phyloP scores from a whole-genome alignment of 2,113 vertebrate species.

The Empidonax alnorum region DNA sequence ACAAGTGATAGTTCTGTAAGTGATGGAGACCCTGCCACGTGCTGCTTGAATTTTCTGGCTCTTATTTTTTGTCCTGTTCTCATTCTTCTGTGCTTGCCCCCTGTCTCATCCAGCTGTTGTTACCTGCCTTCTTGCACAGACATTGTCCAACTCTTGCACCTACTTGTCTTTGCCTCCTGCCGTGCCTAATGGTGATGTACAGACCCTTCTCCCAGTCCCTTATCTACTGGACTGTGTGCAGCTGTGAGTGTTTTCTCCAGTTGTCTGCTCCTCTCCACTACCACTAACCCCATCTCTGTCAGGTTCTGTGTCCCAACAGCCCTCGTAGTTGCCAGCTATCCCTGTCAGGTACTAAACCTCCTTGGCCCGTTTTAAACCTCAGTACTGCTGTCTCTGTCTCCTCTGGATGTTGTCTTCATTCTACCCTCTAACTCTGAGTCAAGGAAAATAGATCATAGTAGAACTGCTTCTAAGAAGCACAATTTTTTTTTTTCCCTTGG shows the following conservation, averaged over 20 bases:
- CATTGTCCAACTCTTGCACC: neutral
- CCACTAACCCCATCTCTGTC: neutral
- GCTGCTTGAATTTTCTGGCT: neutral
- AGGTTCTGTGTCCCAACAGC: neutral
- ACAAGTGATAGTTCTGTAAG: neutral
- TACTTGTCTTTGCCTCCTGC: neutral
- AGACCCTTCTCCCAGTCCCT: neutral
- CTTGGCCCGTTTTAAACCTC: neutral
- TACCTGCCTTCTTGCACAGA: neutral
- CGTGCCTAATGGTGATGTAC: neutral
- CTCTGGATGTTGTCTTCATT: neutral
- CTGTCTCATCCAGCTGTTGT: neutral
- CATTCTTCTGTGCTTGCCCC: neutral
- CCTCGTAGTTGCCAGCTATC: neutral
- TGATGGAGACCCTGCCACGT: neutral
- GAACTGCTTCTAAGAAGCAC: neutral
- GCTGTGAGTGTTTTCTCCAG: neutral
- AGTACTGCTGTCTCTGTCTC: neutral
- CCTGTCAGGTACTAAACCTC: neutral
- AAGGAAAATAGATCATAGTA: neutral
- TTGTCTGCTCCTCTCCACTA: neutral
- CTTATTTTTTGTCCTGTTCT: neutral
- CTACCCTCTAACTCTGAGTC: neutral
- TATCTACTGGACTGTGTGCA: neutral
- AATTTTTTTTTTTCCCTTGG: neutral